These are phyloP conservation scores for Pseudocheirus occidentalis DNA, from an alignment of 2,797 vertebrate genomes.

Conservation along the genomic window DNA sequence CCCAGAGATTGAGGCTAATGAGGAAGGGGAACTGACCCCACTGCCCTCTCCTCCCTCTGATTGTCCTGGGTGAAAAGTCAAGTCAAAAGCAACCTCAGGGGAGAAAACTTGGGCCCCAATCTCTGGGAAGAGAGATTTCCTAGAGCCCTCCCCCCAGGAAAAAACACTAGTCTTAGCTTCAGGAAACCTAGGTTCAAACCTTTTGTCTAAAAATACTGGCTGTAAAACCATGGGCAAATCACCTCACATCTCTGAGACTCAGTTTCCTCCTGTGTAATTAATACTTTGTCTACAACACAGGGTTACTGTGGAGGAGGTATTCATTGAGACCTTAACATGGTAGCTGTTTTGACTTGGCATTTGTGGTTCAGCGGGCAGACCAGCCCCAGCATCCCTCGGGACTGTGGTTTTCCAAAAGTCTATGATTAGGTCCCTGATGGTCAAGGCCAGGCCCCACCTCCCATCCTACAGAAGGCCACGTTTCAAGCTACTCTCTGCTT, in stretches of 20 bases:
- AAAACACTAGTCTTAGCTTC: neutral
- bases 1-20: neutral
- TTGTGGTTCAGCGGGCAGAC: neutral
- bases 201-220: neutral
- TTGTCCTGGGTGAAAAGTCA: neutral
- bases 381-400: neutral
- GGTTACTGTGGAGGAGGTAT: neutral
- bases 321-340: neutral
- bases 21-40: neutral
- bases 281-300: neutral
- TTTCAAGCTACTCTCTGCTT: neutral
- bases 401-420: neutral
- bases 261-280: neutral
- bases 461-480: neutral
- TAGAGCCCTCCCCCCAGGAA: neutral
- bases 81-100: neutral
- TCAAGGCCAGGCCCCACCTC: neutral
- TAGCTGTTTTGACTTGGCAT: neutral
- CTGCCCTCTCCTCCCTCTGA: neutral
- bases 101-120: neutral
- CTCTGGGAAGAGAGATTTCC: neutral
- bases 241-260: neutral
- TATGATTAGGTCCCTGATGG: neutral
- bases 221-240: neutral
- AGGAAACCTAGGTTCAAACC: neutral